Conservation (phyloP, 2,113 vertebrate species). For the Rostratula benghalensis region DNA sequence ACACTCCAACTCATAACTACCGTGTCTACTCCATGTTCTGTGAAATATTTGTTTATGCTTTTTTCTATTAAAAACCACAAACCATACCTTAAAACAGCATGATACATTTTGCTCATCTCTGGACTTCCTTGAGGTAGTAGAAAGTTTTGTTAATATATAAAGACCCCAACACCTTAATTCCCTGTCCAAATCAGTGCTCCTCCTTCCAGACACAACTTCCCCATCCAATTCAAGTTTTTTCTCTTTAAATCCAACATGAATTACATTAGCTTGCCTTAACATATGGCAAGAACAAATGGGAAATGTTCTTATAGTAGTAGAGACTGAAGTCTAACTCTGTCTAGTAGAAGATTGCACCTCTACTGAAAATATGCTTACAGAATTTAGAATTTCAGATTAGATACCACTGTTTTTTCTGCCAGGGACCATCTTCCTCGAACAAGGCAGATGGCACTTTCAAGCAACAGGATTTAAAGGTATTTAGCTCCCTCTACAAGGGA, state of each 20-base stretch:
- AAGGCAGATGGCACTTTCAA: constrained; percentile 20
- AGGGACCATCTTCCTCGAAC: constrained; percentile 27
- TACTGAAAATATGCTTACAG: constrained; percentile 23
- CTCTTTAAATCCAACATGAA: background rate
- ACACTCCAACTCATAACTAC: background rate
- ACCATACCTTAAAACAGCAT: background rate
- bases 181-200: background rate
- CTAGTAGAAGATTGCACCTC: constrained; percentile 18
- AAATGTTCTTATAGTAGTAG: background rate
- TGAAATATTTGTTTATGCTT: background rate
- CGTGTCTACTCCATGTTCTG: background rate
- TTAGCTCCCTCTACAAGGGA: background rate
- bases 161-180: background rate
- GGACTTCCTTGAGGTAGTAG: background rate
- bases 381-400: constrained; percentile 49
- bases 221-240: background rate
- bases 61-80: background rate
- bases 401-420: constrained; percentile 14
- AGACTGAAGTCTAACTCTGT: constrained; percentile 47
- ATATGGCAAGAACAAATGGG: constrained; percentile 26
- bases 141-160: background rate
- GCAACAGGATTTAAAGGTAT: constrained; percentile 12
- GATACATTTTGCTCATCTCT: background rate
- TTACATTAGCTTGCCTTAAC: background rate
- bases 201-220: background rate